Evolutionary conservation across 2,797 vertebrate genomes (phyloP), one percentile per base, ranked within the genome.

Genomic region (Amphiprion clarkii): DNA sequence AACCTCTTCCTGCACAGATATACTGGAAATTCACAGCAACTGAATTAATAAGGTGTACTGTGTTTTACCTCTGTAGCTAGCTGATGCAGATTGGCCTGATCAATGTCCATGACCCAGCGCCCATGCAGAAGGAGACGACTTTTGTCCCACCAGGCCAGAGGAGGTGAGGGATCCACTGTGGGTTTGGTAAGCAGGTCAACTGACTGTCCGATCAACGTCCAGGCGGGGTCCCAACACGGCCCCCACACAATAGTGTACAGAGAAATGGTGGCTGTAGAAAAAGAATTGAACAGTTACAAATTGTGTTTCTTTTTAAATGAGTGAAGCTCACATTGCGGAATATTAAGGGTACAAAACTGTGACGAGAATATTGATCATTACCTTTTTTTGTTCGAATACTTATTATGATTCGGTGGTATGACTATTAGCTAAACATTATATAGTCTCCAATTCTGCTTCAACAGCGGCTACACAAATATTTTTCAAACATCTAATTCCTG

Each of bases 181-280:
- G 97, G 96, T 90, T 99, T 99, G 74, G 97, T 98, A 82, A 99
- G 95, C 75, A 99, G 96, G 92, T 99, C 98, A 48, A 99, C 95
- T 1, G 96, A 97, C 68, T 99, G 98, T 12, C 98, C 97, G 0
- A 99, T 97, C 79, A 99, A 85, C 48, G 97, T 99, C 98, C 98
- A 99, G 62, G 98, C 98, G 0, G 98, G 97, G 91, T 99, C 98
- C 98, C 98, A 99, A 91, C 98, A 99, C 0, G 98, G 98, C 2
- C 98, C 98, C 98, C 98, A 99, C 12, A 99, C 98, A 0, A 99
- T 97, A 3, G 97, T 99, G 90, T 97, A 99, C 77, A 96, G 95
- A 67, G 95, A 96, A 70, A 99, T 97, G 76, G 96, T 96, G 6
- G 97, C 98, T 99, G 88, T 27, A 76, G 12, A 36, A 27, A 65